A percentile compares a stretch with the other conserved stretches of the same genome.
Evolutionary conservation across 2,888 invertebrate species (phyloP).

Genomic region (Oligia fasciuncula): DNA sequence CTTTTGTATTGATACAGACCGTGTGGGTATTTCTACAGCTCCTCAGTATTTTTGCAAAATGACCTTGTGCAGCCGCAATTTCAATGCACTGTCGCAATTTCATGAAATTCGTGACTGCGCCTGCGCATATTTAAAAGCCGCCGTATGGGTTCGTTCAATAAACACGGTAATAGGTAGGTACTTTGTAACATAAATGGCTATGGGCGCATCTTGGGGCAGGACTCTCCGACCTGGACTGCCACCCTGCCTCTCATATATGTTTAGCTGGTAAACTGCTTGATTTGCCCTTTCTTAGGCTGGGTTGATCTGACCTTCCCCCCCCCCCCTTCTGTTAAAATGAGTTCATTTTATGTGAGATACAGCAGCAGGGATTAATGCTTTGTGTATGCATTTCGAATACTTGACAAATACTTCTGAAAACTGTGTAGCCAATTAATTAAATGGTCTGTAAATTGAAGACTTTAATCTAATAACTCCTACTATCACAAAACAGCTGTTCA

Average conservation of each 20-base stretch:
- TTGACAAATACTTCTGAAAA: neutral
- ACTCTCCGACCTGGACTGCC: too few species aligned
- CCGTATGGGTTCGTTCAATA: neutral
- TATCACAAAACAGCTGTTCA: neutral
- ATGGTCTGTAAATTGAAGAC: neutral
- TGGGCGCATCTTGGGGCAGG: neutral
- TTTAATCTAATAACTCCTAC: neutral
- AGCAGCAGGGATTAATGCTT: neutral
- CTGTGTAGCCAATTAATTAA: neutral
- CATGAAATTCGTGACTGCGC: constrained; percentile 25
- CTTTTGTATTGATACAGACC: constrained; percentile 32
- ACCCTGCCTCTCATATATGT: neutral
- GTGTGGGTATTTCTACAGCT: constrained; percentile 29
- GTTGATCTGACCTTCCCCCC: too few species aligned
- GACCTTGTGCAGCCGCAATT: constrained; percentile 41
- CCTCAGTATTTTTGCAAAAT: constrained; percentile 35
- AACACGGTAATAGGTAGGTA: neutral
- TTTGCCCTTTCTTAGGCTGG: too few species aligned
- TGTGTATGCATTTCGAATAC: too few species aligned
- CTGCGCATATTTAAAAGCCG: neutral
- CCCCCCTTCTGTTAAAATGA: too few species aligned
- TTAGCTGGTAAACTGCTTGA: too few species aligned
- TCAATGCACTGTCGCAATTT: constrained; percentile 25
- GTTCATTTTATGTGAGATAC: too few species aligned
- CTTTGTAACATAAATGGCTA: neutral